phyloP scores from a whole-genome alignment of 2,888 invertebrate species.

The Chymomyza procnemis region DNA sequence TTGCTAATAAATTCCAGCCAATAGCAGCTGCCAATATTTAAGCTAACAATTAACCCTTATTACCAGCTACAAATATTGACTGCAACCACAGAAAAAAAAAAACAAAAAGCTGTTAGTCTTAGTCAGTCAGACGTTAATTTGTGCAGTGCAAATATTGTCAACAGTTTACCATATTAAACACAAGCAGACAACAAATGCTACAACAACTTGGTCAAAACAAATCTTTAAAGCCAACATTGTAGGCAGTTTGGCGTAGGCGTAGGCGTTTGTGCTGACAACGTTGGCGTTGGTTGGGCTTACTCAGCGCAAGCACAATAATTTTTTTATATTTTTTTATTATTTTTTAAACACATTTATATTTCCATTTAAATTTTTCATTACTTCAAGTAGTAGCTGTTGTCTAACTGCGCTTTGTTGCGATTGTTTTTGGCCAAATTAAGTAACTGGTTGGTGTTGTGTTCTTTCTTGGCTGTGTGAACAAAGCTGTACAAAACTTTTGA shows the following conservation, averaged over 20 bases:
- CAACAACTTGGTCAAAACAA: neutral
- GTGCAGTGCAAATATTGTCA: constrained; percentile 4
- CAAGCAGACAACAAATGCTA: neutral
- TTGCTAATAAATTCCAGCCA: neutral
- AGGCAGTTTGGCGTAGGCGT: neutral
- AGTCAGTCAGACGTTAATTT: neutral
- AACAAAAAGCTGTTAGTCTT: neutral
- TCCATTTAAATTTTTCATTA: neutral
- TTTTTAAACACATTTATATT: neutral
- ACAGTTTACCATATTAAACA: neutral
- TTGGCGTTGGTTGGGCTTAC: constrained; percentile 13
- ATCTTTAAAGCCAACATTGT: neutral
- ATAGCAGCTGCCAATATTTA: neutral
- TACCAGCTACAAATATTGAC: neutral
- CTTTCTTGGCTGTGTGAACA: constrained; percentile 4
- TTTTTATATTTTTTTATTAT: neutral
- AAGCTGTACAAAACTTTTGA: constrained; percentile 12
- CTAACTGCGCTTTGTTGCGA: constrained; percentile 9
- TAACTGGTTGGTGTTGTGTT: constrained; percentile 19
- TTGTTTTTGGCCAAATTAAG: constrained; percentile 45
- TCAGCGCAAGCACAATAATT: constrained; percentile 24
- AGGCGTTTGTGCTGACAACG: neutral
- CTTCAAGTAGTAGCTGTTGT: constrained; percentile 3
- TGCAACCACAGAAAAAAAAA: neutral
- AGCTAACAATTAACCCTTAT: neutral